A percentile compares a stretch with the other conserved stretches of the same genome.
phyloP scores from a whole-genome alignment of 2,888 invertebrate genomes.

The Protonemura montana region DNA sequence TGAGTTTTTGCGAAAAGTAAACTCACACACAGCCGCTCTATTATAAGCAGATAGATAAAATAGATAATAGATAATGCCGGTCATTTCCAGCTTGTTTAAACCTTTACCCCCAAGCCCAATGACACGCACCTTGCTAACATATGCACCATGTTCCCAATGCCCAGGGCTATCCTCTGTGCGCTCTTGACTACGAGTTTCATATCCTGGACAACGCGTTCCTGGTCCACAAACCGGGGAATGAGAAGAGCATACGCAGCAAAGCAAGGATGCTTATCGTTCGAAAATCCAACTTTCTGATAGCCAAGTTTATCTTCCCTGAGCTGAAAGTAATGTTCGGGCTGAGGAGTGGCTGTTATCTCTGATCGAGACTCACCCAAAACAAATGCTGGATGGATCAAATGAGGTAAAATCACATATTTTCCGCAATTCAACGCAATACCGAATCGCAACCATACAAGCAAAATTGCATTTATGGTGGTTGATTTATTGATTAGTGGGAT shows the following conservation, averaged over 20 bases:
- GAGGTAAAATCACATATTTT: no score
- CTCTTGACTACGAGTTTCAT: constrained; percentile 90
- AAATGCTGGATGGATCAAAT: background rate
- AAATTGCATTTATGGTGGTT: no score
- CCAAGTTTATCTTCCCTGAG: constrained; percentile 83
- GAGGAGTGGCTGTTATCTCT: constrained; percentile 81
- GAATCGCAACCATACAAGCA: no score
- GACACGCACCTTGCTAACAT: constrained; percentile 40
- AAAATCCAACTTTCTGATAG: constrained; percentile 79
- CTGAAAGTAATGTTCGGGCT: constrained; percentile 84
- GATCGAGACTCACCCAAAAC: constrained; percentile 55
- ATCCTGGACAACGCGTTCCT: constrained; percentile 93
- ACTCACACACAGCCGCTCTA: no score
- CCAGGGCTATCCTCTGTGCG: constrained; percentile 90
- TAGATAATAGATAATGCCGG: no score
- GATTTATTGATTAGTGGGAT: no score
- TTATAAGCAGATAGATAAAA: no score
- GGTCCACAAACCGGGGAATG: constrained; percentile 91
- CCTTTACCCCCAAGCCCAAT: no score
- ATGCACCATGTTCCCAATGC: constrained; percentile 51
- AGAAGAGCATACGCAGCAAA: constrained; percentile 79
- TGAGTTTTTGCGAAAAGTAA: no score
- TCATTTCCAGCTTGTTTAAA: no score
- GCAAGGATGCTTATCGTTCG: constrained; percentile 77
- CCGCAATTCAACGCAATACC: no score